Evolutionary conservation across 2,888 invertebrate species (phyloP).

Genomic region (Andrena bucephala): DNA sequence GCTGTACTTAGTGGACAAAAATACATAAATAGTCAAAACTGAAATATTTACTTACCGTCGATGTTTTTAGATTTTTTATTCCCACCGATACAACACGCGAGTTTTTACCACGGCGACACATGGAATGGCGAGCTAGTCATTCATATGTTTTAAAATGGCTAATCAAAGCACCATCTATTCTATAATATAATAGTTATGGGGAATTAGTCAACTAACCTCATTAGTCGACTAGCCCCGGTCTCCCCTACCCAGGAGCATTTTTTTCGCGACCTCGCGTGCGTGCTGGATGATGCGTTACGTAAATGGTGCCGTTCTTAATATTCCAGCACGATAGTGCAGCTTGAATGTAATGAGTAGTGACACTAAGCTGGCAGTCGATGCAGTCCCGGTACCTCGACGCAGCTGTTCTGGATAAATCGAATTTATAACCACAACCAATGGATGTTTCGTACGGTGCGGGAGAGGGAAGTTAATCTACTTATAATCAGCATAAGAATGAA

Average conservation of each 20-base stretch:
- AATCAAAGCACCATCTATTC: too few relatives aligned
- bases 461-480: slow-evolving; percentile 22
- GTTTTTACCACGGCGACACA: too few relatives aligned
- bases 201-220: too few relatives aligned
- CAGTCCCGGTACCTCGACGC: not conserved
- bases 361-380: slow-evolving; percentile 32
- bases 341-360: slow-evolving; percentile 46
- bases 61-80: too few relatives aligned
- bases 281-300: slow-evolving; percentile 46
- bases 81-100: too few relatives aligned
- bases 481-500: not conserved
- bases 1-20: too few relatives aligned
- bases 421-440: slow-evolving; percentile 30
- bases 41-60: too few relatives aligned
- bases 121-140: too few relatives aligned
- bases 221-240: too few relatives aligned
- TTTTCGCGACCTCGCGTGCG: slow-evolving; percentile 44
- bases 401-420: slow-evolving; percentile 25
- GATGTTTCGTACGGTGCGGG: not conserved
- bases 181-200: too few relatives aligned
- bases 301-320: slow-evolving; percentile 54
- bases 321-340: slow-evolving; percentile 22
- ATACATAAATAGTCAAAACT: too few relatives aligned
- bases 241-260: not conserved
- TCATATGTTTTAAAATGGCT: too few relatives aligned